These are phyloP conservation scores for Cyprinodon brontotheroides DNA, from an alignment of 2,113 vertebrate genomes.

Conservation along the genomic window DNA sequence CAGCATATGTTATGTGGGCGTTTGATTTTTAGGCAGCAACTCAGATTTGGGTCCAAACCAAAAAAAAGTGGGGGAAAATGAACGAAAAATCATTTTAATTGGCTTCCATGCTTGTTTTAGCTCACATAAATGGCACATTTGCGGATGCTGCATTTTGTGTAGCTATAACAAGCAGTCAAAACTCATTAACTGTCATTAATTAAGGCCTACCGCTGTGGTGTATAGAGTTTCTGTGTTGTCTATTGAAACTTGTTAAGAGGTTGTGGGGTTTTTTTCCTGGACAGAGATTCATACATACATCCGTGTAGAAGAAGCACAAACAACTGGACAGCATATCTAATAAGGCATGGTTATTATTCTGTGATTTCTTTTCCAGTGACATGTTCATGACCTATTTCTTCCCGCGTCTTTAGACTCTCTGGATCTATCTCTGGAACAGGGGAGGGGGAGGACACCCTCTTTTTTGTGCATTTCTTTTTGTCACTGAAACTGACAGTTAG, in stretches of 20 bases:
- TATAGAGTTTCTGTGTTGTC: constrained; percentile 18
- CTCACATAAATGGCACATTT: constrained; percentile 18
- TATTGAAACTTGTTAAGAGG: constrained; percentile 4
- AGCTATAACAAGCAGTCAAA: constrained; percentile 29
- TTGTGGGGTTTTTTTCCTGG: background rate
- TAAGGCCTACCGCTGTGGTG: constrained; percentile 22
- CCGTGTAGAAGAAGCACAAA: constrained; percentile 5
- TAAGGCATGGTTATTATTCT: constrained; percentile 79
- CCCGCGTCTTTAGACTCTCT: constrained; percentile 21
- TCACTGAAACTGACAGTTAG: constrained; percentile 57
- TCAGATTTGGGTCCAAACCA: constrained; percentile 35
- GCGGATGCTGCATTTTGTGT: constrained; percentile 39
- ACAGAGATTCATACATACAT: background rate
- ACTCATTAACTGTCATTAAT: constrained; percentile 59
- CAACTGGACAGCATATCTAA: constrained; percentile 69
- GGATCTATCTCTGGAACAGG: constrained; percentile 23
- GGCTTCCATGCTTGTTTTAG: constrained; percentile 22
- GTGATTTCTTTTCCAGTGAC: constrained; percentile 82
- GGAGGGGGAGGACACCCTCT: constrained; percentile 21
- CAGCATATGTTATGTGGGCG: constrained; percentile 45
- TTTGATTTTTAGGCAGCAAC: constrained; percentile 28
- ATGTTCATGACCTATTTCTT: constrained; percentile 76
- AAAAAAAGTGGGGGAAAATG: background rate
- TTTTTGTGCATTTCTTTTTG: constrained; percentile 54
- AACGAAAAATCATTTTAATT: constrained; percentile 19